Evolutionary conservation across 2,888 invertebrate genomes (phyloP).

Genomic region (Drosophila prolongata): DNA sequence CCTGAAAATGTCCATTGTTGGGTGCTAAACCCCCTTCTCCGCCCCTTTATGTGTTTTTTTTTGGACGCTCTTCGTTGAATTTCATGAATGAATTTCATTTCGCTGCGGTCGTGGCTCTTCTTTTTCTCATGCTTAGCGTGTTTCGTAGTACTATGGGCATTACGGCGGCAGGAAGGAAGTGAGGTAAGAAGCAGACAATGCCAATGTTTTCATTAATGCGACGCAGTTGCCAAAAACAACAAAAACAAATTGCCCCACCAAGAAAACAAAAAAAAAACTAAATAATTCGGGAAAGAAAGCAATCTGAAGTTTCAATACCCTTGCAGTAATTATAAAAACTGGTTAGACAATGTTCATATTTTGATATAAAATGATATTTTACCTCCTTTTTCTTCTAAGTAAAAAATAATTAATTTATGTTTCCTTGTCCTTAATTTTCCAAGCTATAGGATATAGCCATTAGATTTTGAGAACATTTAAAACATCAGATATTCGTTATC

Average conservation of each 20-base stretch:
- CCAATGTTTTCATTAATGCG: slow-evolving; percentile 80
- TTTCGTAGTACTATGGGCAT: slow-evolving; percentile 37
- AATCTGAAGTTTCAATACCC: not conserved
- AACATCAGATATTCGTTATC: no score
- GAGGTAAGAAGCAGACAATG: slow-evolving; percentile 74
- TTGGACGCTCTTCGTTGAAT: slow-evolving; percentile 53
- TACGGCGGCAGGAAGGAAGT: slow-evolving; percentile 72
- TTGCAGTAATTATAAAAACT: not conserved
- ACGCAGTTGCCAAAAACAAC: slow-evolving; percentile 73
- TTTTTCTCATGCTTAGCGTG: slow-evolving; percentile 39
- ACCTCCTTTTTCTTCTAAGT: no score
- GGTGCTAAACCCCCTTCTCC: slow-evolving; percentile 20
- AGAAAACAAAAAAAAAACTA: slow-evolving; percentile 9
- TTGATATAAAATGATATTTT: no score
- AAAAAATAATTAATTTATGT: no score
- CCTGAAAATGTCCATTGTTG: slow-evolving; percentile 53
- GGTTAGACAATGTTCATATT: not conserved
- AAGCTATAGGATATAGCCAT: no score
- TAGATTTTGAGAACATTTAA: no score
- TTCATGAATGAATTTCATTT: slow-evolving; percentile 79
- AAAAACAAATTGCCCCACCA: slow-evolving; percentile 33
- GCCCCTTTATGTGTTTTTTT: slow-evolving; percentile 3
- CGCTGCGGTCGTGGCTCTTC: slow-evolving; percentile 36
- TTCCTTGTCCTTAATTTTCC: no score
- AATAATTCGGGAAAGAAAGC: not conserved